Evolutionary conservation across 2,113 vertebrate species (phyloP).

Genomic region (Rhinichthys klamathensis): DNA sequence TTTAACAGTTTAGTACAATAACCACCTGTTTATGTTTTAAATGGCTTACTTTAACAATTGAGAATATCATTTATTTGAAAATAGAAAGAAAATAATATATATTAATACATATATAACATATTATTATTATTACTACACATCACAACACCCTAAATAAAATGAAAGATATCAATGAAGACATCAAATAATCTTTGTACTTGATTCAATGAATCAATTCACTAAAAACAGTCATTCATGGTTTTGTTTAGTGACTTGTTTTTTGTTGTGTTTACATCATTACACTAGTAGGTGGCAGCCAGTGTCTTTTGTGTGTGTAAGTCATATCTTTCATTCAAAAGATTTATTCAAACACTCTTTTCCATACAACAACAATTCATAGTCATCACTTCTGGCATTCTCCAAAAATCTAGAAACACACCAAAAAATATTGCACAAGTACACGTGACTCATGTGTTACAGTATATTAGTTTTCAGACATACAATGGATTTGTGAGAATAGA

Average conservation of each 20-base stretch:
- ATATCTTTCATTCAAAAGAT: not conserved
- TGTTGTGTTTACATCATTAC: not conserved
- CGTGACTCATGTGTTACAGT: not conserved
- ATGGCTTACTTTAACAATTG: not conserved
- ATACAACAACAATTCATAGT: no score
- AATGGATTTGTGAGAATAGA: not conserved
- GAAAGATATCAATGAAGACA: no score
- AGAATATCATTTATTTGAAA: not conserved
- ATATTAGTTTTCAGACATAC: not conserved
- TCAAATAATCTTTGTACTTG: not conserved
- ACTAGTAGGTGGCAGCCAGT: not conserved
- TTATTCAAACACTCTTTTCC: not conserved
- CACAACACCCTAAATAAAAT: no score
- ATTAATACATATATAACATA: no score
- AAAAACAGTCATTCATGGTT: not conserved
- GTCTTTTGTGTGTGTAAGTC: not conserved
- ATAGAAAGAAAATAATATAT: no score
- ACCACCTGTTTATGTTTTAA: not conserved
- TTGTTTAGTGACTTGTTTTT: not conserved
- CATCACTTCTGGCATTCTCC: not conserved
- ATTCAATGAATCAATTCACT: not conserved
- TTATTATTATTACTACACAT: no score
- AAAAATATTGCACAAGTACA: not conserved
- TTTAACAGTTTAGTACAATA: not conserved
- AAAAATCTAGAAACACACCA: not conserved